Evolutionary conservation across 1,140 invertebrate genomes (phyloP), one percentile per base, ranked within the genome.

Genomic region (Himalopsyche phryganea): DNA sequence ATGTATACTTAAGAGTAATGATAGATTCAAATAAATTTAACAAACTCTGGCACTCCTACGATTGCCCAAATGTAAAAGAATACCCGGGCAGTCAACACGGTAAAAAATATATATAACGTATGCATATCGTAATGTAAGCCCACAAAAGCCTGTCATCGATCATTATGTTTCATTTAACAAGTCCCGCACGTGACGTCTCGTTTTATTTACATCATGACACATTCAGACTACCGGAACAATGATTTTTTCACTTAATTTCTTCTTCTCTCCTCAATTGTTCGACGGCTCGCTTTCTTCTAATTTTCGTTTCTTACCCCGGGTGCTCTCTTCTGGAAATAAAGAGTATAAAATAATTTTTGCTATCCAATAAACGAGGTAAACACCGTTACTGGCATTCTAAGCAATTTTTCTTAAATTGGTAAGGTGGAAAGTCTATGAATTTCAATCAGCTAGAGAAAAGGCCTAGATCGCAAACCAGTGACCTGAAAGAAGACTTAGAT

Each of bases 301-400:
- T 77, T 77, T 78, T 66, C 76, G 71, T 53, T 78, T 78, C 68
- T 78, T 78, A 67, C 76, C 76, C 61, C 76, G 71, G 67, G 76
- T 78, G 66, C 76, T 78, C 58, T 78, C 76, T 64, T 74, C 74
- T 18, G 71, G 67, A 50, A 59, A 28, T 6, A 47, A 36, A 28
- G 9, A n/a, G 9, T 5, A 28, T 5, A 28, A 28, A 28, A 28
- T n/a, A n/a, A n/a, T n/a, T n/a, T n/a, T n/a, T n/a, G n/a, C n/a
- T n/a, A n/a, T n/a, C n/a, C n/a, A n/a, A n/a, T n/a, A n/a, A n/a
- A n/a, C n/a, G n/a, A n/a, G n/a, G n/a, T n/a, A n/a, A n/a, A n/a
- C n/a, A n/a, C n/a, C n/a, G n/a, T n/a, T n/a, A n/a, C n/a, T n/a
- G n/a, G n/a, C n/a, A n/a, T n/a, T n/a, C n/a, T n/a, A n/a, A n/a